phyloP scores from a whole-genome alignment of 2,113 vertebrate genomes.

The Burhinus bistriatus region DNA sequence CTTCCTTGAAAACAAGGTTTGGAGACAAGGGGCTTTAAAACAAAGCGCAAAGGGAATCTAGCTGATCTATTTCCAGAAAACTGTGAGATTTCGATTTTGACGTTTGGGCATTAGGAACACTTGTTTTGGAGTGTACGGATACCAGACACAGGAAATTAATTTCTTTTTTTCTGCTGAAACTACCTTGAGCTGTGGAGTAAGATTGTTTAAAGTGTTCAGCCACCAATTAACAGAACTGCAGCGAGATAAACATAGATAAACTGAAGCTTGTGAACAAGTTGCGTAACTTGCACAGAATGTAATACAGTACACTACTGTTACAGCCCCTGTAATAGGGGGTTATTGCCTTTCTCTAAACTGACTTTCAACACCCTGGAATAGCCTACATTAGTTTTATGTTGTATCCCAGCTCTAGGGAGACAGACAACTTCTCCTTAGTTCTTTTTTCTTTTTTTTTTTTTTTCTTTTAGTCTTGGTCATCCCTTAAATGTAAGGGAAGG shows the following conservation, averaged over 20 bases:
- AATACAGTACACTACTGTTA: not conserved
- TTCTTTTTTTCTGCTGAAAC: not conserved
- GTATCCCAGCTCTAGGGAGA: not conserved
- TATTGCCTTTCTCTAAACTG: not conserved
- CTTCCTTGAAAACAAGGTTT: not conserved
- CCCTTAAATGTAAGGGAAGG: not conserved
- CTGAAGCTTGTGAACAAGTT: not conserved
- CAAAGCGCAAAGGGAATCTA: not conserved
- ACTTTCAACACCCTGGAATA: not conserved
- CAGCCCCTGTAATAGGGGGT: not conserved
- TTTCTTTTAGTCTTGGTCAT: not conserved
- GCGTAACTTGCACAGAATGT: not conserved
- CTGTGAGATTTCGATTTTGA: not conserved
- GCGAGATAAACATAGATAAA: fast-evolving
- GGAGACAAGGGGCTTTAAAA: not conserved
- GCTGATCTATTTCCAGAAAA: not conserved
- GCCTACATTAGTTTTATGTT: not conserved
- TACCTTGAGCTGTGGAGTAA: not conserved
- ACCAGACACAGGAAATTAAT: not conserved
- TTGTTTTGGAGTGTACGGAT: not conserved
- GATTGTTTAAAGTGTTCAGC: not conserved
- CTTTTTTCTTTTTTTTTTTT: not conserved
- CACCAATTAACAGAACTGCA: not conserved
- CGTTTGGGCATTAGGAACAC: conserved; percentile 3
- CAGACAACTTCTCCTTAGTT: not conserved